Conservation (phyloP, 2,888 invertebrate species). For the Rhyacophila evoluta region DNA sequence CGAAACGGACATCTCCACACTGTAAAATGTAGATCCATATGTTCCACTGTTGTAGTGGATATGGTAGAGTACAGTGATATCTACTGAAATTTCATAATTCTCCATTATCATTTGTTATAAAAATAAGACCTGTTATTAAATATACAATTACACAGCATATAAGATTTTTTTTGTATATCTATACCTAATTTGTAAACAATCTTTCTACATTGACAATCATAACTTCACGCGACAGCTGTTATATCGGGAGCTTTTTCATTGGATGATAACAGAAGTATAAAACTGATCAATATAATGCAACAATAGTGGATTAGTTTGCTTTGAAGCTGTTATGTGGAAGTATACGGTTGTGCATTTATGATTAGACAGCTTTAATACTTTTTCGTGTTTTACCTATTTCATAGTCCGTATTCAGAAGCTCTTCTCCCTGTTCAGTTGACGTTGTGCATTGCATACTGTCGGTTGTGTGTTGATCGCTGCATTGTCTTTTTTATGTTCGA, state of each 20-base stretch:
- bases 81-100: no score
- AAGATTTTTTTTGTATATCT: no score
- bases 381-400: background rate
- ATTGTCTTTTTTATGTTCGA: background rate
- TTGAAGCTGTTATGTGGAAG: background rate
- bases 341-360: background rate
- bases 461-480: background rate
- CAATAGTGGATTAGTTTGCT: background rate
- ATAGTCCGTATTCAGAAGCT: background rate
- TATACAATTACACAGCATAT: no score
- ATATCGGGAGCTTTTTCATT: background rate
- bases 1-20: no score
- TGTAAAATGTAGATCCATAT: no score
- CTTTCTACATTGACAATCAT: no score
- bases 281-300: background rate
- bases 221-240: background rate
- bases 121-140: no score
- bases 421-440: background rate
- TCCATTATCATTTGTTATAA: no score
- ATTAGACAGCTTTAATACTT: background rate
- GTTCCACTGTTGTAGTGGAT: no score
- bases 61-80: no score
- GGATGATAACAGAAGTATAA: background rate
- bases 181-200: no score
- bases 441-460: background rate